A percentile compares a stretch with the other conserved stretches of the same genome.
Conservation (phyloP, 2,888 invertebrate genomes). For the Peribatodes rhomboidaria region DNA sequence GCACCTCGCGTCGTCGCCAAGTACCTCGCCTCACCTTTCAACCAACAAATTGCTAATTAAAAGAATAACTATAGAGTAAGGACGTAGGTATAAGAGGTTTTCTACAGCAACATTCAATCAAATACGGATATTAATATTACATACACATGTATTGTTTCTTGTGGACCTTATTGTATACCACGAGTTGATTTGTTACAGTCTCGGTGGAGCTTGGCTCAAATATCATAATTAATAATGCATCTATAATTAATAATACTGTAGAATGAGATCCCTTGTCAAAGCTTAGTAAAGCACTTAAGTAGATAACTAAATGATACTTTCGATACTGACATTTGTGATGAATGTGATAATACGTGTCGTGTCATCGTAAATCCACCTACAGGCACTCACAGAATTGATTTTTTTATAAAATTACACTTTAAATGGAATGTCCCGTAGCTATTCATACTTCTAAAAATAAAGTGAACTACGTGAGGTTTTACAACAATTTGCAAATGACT, state of each 20-base stretch:
- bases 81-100: background rate
- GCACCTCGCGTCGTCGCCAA: constrained; percentile 66
- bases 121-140: constrained; percentile 6
- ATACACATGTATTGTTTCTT: constrained; percentile 23
- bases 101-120: constrained; percentile 8
- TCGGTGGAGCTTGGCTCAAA: constrained; percentile 26
- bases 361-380: constrained; percentile 34
- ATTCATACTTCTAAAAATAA: constrained; percentile 31
- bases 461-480: constrained; percentile 10
- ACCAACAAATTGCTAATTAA: constrained; percentile 36
- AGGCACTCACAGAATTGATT: constrained; percentile 51
- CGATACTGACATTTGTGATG: constrained; percentile 33
- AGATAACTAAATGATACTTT: constrained; percentile 20
- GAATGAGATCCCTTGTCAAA: constrained; percentile 8
- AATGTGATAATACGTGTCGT: constrained; percentile 36
- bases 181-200: constrained; percentile 2
- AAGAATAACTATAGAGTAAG: constrained; percentile 4
- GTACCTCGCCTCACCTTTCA: constrained; percentile 59
- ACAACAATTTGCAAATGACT: background rate
- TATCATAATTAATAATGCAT: constrained; percentile 1
- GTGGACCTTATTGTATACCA: constrained; percentile 11
- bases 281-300: constrained; percentile 4
- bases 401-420: constrained; percentile 46
- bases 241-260: constrained; percentile 18
- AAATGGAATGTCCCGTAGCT: constrained; percentile 32